Base-by-base conservation (phyloP, 1,140 invertebrate genomes). In the Euschistus heros region DNA sequence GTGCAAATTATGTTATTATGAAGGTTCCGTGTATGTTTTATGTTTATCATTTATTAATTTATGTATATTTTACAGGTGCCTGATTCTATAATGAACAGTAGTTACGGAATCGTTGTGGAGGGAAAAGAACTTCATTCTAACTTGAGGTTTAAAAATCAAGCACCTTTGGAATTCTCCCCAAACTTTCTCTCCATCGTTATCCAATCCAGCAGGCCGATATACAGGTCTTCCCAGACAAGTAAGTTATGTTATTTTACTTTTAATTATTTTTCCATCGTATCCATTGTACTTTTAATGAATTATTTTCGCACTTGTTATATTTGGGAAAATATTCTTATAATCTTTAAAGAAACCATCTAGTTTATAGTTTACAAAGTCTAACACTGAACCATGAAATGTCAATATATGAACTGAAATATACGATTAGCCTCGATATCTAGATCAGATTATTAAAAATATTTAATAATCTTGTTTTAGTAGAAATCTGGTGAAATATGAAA, bases 151-250 rank as follows among this genome's bases (percentile, higher is more conserved):
- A 63, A 47, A 14, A 65, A 69, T 20, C 24, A 27, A 8, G 61
- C 63, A 24, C 15, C 47, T 2, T 46, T 71, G 8, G 33, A 30
- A 17, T 71, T 64, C 44, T 26, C 22, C 14, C 55, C 65, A 42
- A 66, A 63, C 27, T 69, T 71, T 37, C 50, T 69, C 3, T 67
- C 68, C 6, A 60, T 71, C 0, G 46, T 65, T 30, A 62, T 71
- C 22, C 70, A 71, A 57, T 69, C 70, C 15, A 71, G 66, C 57
- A 37, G 69, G 26, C 70, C 70, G 18, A 68, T 71, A 47, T 71
- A 68, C 42, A 33, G 67, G 17, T 37, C 66, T 20, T 66, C 62
- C 0, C 70, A 71, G 66, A 66, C 57, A 65, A 69, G 70, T 71
- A 66, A 65, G 55, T 20, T 54, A 44, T 26, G 1, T 52, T 20